Evolutionary conservation across 2,797 vertebrate genomes (phyloP).

Genomic region (Chrysocyon brachyurus): DNA sequence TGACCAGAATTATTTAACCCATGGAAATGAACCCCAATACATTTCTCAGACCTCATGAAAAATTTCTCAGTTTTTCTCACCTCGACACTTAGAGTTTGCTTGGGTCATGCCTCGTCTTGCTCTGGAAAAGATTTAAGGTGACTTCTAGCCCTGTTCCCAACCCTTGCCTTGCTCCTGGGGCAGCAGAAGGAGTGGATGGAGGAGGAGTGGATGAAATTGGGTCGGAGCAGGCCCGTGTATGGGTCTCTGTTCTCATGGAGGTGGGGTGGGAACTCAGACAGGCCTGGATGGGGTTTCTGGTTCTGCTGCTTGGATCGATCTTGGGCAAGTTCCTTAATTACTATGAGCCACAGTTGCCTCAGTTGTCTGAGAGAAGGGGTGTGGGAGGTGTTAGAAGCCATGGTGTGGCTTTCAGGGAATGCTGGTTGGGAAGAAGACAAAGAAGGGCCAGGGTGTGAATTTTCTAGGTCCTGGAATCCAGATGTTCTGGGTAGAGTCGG

Average conservation of each 20-base stretch:
- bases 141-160: background rate
- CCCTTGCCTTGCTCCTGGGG: background rate
- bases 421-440: background rate
- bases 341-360: background rate
- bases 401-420: background rate
- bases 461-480: background rate
- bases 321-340: background rate
- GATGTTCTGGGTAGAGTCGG: background rate
- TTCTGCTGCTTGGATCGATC: background rate
- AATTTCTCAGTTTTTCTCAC: background rate
- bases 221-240: background rate
- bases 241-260: background rate
- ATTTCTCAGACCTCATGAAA: background rate
- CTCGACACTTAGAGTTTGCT: background rate
- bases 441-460: background rate
- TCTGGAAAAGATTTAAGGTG: slow-evolving; percentile 18
- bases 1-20: background rate
- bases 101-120: background rate
- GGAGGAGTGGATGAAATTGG: background rate
- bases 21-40: background rate
- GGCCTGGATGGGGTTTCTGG: background rate
- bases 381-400: background rate
- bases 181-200: background rate
- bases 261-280: background rate
- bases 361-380: background rate